Conservation (phyloP, 2,113 vertebrate genomes). For the Amblyopsis rosae region DNA sequence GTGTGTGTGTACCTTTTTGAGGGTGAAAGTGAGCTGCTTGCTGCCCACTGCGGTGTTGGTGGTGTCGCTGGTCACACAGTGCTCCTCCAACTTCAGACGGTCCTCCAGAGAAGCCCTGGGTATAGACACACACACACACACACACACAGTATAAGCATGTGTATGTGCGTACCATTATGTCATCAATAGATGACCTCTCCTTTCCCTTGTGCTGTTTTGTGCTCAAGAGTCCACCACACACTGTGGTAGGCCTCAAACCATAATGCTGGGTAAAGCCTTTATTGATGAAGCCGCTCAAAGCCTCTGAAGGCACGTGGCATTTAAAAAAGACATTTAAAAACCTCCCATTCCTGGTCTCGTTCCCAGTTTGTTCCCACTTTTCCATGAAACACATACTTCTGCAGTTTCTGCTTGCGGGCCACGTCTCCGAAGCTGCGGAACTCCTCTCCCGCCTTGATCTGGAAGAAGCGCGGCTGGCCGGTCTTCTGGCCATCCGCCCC, state of each 20-base stretch:
- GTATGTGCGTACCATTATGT: neutral
- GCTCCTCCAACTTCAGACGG: conserved; percentile 88
- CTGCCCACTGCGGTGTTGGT: conserved; percentile 89
- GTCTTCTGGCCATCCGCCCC: conserved; percentile 29
- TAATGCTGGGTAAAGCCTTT: too few relatives aligned
- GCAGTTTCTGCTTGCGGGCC: conserved; percentile 86
- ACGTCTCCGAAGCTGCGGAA: conserved; percentile 93
- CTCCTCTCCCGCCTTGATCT: conserved; percentile 95
- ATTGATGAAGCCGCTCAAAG: too few relatives aligned
- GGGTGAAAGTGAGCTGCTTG: conserved; percentile 93
- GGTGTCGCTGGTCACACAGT: conserved; percentile 76
- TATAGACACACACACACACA: conserved; percentile 2
- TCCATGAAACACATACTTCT: conserved; percentile 79
- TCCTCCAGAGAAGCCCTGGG: conserved; percentile 90
- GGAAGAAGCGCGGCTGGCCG: conserved; percentile 88
- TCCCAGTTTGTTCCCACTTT: neutral
- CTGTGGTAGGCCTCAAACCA: too few relatives aligned
- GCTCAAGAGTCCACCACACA: too few relatives aligned
- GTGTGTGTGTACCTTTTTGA: conserved; percentile 82
- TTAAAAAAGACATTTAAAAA: too few relatives aligned
- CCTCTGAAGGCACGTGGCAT: too few relatives aligned
- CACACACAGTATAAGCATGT: neutral
- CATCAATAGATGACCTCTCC: too few relatives aligned
- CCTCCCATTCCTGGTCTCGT: too few relatives aligned
- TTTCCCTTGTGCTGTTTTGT: too few relatives aligned